phyloP scores from a whole-genome alignment of 2,888 invertebrate species.

The Tetranychus piercei region DNA sequence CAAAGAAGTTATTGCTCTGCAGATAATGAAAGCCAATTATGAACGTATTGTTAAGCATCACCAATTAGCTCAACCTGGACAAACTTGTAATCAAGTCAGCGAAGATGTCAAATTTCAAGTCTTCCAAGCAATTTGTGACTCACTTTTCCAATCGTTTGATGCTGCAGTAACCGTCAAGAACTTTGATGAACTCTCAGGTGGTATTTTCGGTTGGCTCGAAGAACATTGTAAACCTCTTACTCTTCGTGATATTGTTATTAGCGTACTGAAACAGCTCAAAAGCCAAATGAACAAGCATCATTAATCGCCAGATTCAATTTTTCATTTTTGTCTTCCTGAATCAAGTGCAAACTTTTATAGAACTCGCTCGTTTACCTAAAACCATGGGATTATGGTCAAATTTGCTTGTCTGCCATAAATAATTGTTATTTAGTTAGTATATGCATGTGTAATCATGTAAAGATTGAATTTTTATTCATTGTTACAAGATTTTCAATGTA shows the following conservation, averaged over 20 bases:
- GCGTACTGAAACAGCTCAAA: not conserved
- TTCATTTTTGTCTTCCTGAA: too few relatives aligned
- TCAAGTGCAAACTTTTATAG: too few relatives aligned
- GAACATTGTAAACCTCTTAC: slow-evolving; percentile 89
- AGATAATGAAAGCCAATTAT: slow-evolving; percentile 84
- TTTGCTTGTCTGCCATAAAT: too few relatives aligned
- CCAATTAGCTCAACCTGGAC: slow-evolving; percentile 62
- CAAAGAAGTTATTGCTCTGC: slow-evolving; percentile 50
- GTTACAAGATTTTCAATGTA: too few relatives aligned
- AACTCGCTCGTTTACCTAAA: too few relatives aligned
- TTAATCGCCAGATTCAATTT: too few relatives aligned
- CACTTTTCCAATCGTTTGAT: slow-evolving; percentile 71
- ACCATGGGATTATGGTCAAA: too few relatives aligned
- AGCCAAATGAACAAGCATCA: too few relatives aligned
- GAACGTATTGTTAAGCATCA: slow-evolving; percentile 91
- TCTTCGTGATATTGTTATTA: slow-evolving; percentile 3
- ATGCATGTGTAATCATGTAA: too few relatives aligned
- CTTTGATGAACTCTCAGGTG: slow-evolving; percentile 78
- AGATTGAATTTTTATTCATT: too few relatives aligned
- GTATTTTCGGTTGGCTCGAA: slow-evolving; percentile 89
- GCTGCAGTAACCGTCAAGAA: slow-evolving; percentile 60
- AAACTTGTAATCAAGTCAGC: slow-evolving; percentile 66
- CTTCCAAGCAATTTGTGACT: slow-evolving; percentile 89
- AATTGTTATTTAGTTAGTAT: too few relatives aligned
- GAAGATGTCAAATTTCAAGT: slow-evolving; percentile 93